Evolutionary conservation across 1,140 invertebrate genomes (phyloP).

Genomic region (Globodera rostochiensis): DNA sequence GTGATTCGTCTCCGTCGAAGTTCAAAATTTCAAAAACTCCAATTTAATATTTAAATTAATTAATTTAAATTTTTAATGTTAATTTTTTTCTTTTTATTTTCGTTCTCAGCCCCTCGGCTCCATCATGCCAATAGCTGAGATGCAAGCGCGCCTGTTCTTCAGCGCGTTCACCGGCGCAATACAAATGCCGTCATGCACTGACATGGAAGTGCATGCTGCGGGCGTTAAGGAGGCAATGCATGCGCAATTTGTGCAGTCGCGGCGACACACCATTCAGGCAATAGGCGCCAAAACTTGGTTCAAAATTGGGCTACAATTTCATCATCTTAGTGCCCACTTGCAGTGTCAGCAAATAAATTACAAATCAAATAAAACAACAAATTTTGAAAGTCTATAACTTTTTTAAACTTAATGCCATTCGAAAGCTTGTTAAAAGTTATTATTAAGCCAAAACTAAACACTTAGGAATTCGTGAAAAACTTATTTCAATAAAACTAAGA

Average conservation of each 20-base stretch:
- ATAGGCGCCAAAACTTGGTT: background rate
- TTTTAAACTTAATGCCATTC: no score
- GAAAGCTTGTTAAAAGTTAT: no score
- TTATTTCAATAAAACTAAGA: no score
- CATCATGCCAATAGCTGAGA: constrained; percentile 70
- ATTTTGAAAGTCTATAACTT: no score
- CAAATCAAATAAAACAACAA: no score
- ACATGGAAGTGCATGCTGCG: constrained; percentile 30
- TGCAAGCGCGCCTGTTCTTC: constrained; percentile 66
- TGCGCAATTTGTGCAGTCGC: constrained; percentile 38
- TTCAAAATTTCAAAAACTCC: background rate
- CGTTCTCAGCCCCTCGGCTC: constrained; percentile 67
- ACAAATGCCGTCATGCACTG: constrained; percentile 20
- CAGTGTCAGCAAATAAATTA: no score
- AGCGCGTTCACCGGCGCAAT: constrained; percentile 37
- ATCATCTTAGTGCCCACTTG: no score
- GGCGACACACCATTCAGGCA: constrained; percentile 48
- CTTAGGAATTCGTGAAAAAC: no score
- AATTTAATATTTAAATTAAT: no score
- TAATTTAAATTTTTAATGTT: no score
- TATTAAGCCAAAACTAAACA: no score
- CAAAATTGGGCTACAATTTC: background rate
- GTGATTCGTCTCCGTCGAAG: constrained; percentile 2
- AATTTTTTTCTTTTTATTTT: no score
- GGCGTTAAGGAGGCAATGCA: constrained; percentile 18